Evolutionary conservation across 1,140 invertebrate genomes (phyloP).

Genomic region (Mylabris phalerata): DNA sequence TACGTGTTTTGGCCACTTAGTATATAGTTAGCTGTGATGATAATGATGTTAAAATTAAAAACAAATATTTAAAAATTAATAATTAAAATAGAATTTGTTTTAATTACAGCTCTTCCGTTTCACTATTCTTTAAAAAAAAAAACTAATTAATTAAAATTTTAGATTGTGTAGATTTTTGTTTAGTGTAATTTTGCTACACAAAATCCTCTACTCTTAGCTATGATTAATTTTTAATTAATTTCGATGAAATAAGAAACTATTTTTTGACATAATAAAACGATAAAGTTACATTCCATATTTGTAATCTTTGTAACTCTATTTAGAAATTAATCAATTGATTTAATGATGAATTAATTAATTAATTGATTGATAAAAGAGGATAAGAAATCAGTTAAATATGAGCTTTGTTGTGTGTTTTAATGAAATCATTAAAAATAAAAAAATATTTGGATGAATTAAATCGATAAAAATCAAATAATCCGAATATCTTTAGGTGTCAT

Average conservation of each 20-base stretch:
- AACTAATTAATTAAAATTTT: too few relatives aligned
- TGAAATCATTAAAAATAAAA: too few relatives aligned
- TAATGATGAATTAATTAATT: not conserved
- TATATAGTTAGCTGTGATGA: slow-evolving; percentile 33
- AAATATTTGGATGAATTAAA: slow-evolving; percentile 9
- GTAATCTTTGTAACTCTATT: slow-evolving; percentile 24
- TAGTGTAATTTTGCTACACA: not conserved
- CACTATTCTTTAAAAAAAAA: not conserved
- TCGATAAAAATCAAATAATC: slow-evolving; percentile 36
- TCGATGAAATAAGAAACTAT: slow-evolving; percentile 17
- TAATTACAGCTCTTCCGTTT: not conserved
- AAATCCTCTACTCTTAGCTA: too few relatives aligned
- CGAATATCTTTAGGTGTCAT: slow-evolving; percentile 37
- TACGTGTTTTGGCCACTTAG: slow-evolving; percentile 29
- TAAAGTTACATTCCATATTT: slow-evolving; percentile 25
- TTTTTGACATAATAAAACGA: slow-evolving; percentile 29
- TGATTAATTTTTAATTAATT: not conserved
- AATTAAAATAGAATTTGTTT: not conserved
- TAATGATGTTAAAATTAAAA: slow-evolving; percentile 1
- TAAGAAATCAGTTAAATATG: not conserved
- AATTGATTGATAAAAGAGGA: too few relatives aligned
- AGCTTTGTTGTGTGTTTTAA: slow-evolving; percentile 37
- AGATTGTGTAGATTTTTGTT: not conserved
- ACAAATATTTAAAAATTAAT: not conserved
- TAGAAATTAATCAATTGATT: not conserved